These are phyloP conservation scores for Pycnonotus jocosus DNA, from an alignment of 2,113 vertebrate genomes.

Conservation along the genomic window DNA sequence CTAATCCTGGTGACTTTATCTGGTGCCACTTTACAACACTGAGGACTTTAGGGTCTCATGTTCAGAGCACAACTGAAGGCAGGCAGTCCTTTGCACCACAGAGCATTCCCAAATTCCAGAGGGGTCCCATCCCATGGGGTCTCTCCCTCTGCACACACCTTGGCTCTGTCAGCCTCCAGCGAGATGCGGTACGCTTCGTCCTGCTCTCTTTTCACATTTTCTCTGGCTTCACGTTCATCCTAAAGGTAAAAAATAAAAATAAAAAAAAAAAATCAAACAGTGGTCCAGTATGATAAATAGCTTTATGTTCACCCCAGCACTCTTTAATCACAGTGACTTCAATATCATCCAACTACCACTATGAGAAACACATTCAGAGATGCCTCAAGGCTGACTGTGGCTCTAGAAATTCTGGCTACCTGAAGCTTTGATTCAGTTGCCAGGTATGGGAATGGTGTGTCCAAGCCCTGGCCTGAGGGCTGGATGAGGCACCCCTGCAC, in stretches of 20 bases:
- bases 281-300: neutral
- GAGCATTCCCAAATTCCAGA: neutral
- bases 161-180: constrained; percentile 95
- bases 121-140: neutral
- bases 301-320: neutral
- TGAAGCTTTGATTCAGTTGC: neutral
- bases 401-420: neutral
- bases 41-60: neutral
- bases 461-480: neutral
- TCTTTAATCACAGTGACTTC: neutral
- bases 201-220: constrained; percentile 96
- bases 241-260: neutral
- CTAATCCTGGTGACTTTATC: neutral
- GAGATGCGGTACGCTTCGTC: constrained; percentile 97
- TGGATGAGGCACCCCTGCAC: neutral
- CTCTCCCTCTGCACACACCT: constrained; percentile 70
- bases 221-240: constrained; percentile 97
- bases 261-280: neutral
- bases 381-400: neutral
- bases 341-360: neutral
- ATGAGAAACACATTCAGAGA: neutral
- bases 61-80: neutral
- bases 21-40: neutral
- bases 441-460: fast-evolving
- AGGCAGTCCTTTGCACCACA: neutral